Evolutionary conservation across 1,140 invertebrate genomes (phyloP).

Genomic region (Meloidogyne hapla): DNA sequence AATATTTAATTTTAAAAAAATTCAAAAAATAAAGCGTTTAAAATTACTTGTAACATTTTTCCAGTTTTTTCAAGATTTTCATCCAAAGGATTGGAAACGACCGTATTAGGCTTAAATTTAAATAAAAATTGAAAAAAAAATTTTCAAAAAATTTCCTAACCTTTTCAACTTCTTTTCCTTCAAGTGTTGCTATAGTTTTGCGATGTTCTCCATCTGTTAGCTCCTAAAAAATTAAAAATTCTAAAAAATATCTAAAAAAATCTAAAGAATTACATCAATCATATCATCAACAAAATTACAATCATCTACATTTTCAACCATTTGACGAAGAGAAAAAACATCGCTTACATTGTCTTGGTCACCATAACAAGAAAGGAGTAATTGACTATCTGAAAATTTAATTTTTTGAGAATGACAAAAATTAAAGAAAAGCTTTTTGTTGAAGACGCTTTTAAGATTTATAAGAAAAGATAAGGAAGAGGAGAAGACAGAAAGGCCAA

Average conservation of each 20-base stretch:
- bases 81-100: background rate
- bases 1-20: too few species aligned
- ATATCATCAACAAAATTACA: constrained; percentile 12
- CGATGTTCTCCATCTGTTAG: constrained; percentile 81
- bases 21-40: background rate
- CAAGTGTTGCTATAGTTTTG: constrained; percentile 69
- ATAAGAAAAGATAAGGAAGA: too few species aligned
- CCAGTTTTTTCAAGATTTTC: constrained; percentile 16
- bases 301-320: constrained; percentile 33
- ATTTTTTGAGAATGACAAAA: too few species aligned
- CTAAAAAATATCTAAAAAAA: background rate
- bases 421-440: too few species aligned
- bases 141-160: background rate
- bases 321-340: constrained; percentile 69
- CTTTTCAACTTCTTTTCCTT: constrained; percentile 19
- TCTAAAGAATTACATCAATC: constrained; percentile 11
- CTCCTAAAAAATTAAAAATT: constrained; percentile 61
- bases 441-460: too few species aligned
- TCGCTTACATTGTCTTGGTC: constrained; percentile 83
- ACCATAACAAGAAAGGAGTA: constrained; percentile 86
- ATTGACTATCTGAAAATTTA: constrained; percentile 74
- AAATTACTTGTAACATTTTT: constrained; percentile 23
- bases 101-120: background rate
- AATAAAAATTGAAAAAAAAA: background rate
- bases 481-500: too few species aligned